A percentile compares a stretch with the other conserved stretches of the same genome.
phyloP scores from a whole-genome alignment of 1,140 invertebrate species.

The Branchinecta lindahli region DNA sequence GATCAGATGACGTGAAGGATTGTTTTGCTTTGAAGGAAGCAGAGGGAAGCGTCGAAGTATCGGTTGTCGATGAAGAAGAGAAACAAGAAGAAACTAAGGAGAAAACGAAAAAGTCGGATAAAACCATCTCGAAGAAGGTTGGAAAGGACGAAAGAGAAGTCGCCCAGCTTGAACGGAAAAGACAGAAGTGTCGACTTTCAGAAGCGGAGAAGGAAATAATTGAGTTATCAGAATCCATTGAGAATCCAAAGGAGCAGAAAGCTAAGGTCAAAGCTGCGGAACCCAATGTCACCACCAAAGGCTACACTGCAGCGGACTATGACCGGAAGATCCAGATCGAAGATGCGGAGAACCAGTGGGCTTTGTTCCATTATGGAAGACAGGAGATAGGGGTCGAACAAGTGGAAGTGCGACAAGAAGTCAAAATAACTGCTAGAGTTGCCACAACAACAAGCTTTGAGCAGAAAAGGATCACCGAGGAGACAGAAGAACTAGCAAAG shows the following conservation, averaged over 20 bases:
- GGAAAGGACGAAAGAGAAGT: slow-evolving; percentile 11
- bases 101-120: slow-evolving; percentile 11
- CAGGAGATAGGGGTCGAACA: not conserved
- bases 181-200: slow-evolving; percentile 20
- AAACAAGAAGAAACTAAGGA: slow-evolving; percentile 19
- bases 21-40: slow-evolving; percentile 19
- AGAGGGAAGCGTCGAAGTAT: slow-evolving; percentile 14
- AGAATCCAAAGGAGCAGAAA: slow-evolving; percentile 7
- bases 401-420: not conserved
- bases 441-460: not conserved
- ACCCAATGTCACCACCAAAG: not conserved
- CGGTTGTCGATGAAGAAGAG: slow-evolving; percentile 12
- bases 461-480: not conserved
- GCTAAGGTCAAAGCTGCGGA: not conserved
- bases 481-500: not conserved
- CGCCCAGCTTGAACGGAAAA: slow-evolving; percentile 18
- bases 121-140: slow-evolving; percentile 13
- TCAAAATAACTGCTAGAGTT: not conserved
- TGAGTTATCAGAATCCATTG: slow-evolving; percentile 23
- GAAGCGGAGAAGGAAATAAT: slow-evolving; percentile 22
- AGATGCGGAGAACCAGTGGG: not conserved
- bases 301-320: not conserved
- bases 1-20: not conserved
- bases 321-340: not conserved
- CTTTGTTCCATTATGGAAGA: not conserved